These are phyloP conservation scores for Porites australiensis DNA, from an alignment of 64 coral and sea anemone genomes.

Conservation along the genomic window DNA sequence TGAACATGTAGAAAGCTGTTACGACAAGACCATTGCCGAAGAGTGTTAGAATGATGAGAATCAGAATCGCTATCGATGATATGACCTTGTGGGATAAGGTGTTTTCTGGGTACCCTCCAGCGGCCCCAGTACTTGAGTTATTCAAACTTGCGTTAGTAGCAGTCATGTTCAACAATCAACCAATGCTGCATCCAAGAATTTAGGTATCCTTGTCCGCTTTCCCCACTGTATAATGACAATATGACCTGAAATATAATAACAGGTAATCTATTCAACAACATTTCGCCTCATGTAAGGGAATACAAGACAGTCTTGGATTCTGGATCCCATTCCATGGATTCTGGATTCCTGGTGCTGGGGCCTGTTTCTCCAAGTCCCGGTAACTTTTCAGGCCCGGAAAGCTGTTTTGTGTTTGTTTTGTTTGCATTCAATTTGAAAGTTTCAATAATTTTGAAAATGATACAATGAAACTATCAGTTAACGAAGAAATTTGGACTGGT, in stretches of 20 bases:
- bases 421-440: too few species aligned
- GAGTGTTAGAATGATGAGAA: conserved; percentile 84
- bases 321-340: too few species aligned
- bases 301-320: too few species aligned
- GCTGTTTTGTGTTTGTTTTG: too few species aligned
- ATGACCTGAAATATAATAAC: neutral
- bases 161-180: neutral
- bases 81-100: conserved; percentile 82
- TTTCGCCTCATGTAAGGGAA: too few species aligned
- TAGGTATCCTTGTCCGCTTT: neutral
- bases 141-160: conserved; percentile 17
- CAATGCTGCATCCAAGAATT: neutral
- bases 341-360: too few species aligned
- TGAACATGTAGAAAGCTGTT: conserved; percentile 84
- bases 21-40: conserved; percentile 86
- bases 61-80: conserved; percentile 78
- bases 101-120: neutral
- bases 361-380: too few species aligned
- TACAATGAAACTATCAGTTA: too few species aligned
- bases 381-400: too few species aligned
- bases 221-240: too few species aligned
- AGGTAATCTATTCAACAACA: neutral
- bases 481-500: too few species aligned
- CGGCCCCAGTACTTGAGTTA: neutral
- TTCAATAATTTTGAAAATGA: too few species aligned